Base-by-base conservation (phyloP, 1,140 invertebrate genomes). In the Macrobrachium rosenbergii region DNA sequence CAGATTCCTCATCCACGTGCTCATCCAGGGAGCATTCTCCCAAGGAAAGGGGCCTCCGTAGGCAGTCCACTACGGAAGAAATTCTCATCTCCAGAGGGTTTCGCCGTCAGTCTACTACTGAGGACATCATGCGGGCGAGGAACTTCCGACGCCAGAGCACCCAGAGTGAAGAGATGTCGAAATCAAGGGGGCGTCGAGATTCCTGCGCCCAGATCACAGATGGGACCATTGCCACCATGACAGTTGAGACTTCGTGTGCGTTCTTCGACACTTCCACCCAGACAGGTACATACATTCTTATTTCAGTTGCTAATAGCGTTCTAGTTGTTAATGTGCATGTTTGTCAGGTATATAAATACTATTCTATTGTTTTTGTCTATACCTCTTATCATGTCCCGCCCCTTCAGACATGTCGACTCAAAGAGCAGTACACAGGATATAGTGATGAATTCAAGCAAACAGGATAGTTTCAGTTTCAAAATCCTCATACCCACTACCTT, bases 251-350 rank as follows among this genome's bases (percentile, higher is more conserved):
- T 2, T 96, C 96, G 1, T 97, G 96, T 91, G 97, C 96, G 0
- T 96, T 97, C 92, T 98, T 97, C 91, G 97, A 98, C 92, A 97
- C 96, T 84, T 97, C 96, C 91, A 97, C 97, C 7, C 96, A 97
- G 92, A 97, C 97, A 92, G 96, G 97, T 97, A 92, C 52, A 52
- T 52, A 52, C 95, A 95, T 75, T 16, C 12, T 12, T 52, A 52
- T 52, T 52, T 52, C 52, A 5, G 12, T 10, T 52, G 12, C 52
- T 52, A 52, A 2, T 52, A 10, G 2, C 6, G 52, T 52, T 52
- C 52, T 52, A 52, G 12, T 52, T 52, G 52, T 52, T 52, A 52
- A 52, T 10, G 12, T 52, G 52, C 52, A 52, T 52, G 52, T 12
- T 52, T 8, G 52, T 52, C 12, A 10, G 52, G 28, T 37, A 37